Conservation (phyloP, 1,140 invertebrate species). For the Oedothorax gibbosus region DNA sequence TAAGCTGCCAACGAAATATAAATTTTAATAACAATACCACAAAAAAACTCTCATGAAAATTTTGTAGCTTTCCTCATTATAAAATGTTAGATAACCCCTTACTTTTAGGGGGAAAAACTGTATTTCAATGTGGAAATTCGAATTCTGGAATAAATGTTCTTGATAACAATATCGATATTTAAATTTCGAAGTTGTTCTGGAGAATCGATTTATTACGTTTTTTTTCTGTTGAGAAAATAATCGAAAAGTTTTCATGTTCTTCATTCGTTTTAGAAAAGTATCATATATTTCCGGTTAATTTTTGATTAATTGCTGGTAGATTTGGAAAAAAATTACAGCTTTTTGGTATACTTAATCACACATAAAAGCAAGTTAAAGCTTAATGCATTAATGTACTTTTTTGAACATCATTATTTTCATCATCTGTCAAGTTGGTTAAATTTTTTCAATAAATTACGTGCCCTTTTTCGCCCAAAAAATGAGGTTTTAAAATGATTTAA, state of each 20-base stretch:
- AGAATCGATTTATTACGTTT: conserved; percentile 39
- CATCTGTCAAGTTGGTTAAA: background rate
- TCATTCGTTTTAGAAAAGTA: conserved; percentile 50
- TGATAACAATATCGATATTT: conserved; percentile 54
- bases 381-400: background rate
- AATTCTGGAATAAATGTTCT: conserved; percentile 15
- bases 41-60: conserved; percentile 7
- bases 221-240: conserved; percentile 24
- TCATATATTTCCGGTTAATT: conserved; percentile 44
- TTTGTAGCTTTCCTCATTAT: background rate
- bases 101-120: conserved; percentile 18
- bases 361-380: background rate
- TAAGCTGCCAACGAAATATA: conserved; percentile 16
- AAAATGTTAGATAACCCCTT: conserved; percentile 24
- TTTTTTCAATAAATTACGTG: background rate
- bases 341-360: conserved; percentile 39
- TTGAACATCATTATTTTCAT: conserved; percentile 27
- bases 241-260: conserved; percentile 42
- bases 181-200: conserved; percentile 34
- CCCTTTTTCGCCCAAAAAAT: too few relatives aligned
- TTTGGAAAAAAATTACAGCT: conserved; percentile 24
- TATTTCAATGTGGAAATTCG: conserved; percentile 5
- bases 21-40: conserved; percentile 21
- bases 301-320: conserved; percentile 52
- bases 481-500: too few relatives aligned